Evolutionary conservation across 2,113 vertebrate species (phyloP), one percentile per base, ranked within the genome.

Genomic region (Myotis davidii): DNA sequence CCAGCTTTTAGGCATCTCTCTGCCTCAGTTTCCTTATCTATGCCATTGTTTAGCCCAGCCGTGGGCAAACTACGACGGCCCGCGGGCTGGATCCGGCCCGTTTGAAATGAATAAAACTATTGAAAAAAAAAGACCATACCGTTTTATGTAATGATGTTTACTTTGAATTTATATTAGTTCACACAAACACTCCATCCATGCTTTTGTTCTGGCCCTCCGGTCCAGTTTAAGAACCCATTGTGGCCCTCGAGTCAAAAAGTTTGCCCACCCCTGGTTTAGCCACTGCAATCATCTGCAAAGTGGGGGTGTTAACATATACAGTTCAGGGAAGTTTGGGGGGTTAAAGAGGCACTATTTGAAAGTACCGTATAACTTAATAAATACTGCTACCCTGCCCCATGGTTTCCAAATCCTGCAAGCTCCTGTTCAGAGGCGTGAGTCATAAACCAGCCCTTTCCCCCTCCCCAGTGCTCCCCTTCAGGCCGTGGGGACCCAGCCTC

Each of bases 381-480:
- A 20, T 27, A 12, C 16, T 37, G n/a, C 34, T 50, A 10, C 9
- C 1, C 4, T 50, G 59, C 12, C 70, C 25, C 18, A 3, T 48
- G 21, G 21, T 29, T 34, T 69, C 32, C 74, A 20, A 17, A 27
- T 23, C 2, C 9, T 1, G 0, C 29, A 50, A 1, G 0, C 42
- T 39, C 32, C 18, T 20, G n/a, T 77, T 74, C 64, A 37, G 27
- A 34, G 64, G 6, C 13, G 3, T 12, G 11, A 0, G 4, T 25
- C 14, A 3, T 32, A 4, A 50, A 52, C 0, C 9, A 88, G 87
- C 34, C 39, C 0, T 0, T 0, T 2, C 27, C 45, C 39, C 72
- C 37, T 37, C 61, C 42, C 76, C 78, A 13, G 48, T 54, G 73
- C 67, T 6, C 37, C 0, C 14, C 77, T 88, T 70, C n/a, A 81